Evolutionary conservation across 2,888 invertebrate genomes (phyloP), one percentile per base, ranked within the genome.

Genomic region (Subacronicta megacephala): DNA sequence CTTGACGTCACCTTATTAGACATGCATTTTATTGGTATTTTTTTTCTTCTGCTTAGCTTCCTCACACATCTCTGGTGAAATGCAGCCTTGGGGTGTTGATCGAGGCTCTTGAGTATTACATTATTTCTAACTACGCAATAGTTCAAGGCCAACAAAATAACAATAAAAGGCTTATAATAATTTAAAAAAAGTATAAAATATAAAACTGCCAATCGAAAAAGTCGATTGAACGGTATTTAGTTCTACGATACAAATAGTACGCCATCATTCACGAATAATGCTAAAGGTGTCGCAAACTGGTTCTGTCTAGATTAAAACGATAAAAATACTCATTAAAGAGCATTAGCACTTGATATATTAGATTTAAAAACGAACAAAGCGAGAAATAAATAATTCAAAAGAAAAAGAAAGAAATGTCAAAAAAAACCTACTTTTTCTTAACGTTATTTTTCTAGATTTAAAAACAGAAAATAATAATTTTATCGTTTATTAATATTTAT

Each of bases 261-360:
- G 31, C 54, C 54, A 67, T 70, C 72, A 60, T 46, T 70, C 43
- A 57, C 54, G 50, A 65, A 62, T 66, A 62, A 69, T 45, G 51
- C 55, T 46, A 49, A 71, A 71, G 71, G 71, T 71, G 72, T 37
- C 41, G 26, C 10, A 47, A 68, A 72, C 71, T 7, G 55, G 71
- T 68, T 62, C 13, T 12, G 9, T 4, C 38, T 67, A 72, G 68
- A 71, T 71, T 68, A 71, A 64, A 58, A 42, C 61, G 71, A 72
- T 71, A 72, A 68, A 59, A 47, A 3, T 47, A 55, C 43, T 55
- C 71, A 68, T 63, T 70, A 70, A 70, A 50, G 17, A 17, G 56
- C 46, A 72, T 67, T 67, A 55, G 36, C 16, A 46, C 61, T 64
- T 72, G 72, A 70, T 70, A 72, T 67, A 64, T 61, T 65, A 70